These are phyloP conservation scores for Gobio occitaniae DNA, from an alignment of 2,797 vertebrate species.

Conservation along the genomic window DNA sequence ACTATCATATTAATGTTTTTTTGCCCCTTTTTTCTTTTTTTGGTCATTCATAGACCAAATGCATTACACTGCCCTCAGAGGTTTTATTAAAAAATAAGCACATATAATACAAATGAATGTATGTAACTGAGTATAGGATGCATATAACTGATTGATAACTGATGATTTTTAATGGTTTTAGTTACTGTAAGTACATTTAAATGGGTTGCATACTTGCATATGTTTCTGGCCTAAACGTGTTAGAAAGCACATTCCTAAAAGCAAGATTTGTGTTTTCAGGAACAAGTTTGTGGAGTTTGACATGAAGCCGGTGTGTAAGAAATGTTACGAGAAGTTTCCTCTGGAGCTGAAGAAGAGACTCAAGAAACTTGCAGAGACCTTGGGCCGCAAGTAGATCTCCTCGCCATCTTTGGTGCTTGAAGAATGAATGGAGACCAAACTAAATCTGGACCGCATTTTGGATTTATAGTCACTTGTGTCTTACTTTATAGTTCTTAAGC, in stretches of 20 bases:
- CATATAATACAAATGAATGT: not conserved
- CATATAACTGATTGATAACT: too few species aligned
- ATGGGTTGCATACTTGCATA: not conserved
- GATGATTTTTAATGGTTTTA: not conserved
- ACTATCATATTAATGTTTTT: not conserved
- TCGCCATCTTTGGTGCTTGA: constrained; percentile 36
- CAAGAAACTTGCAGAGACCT: constrained; percentile 93
- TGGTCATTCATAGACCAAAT: not conserved
- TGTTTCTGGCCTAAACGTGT: not conserved
- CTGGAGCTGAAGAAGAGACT: constrained; percentile 98
- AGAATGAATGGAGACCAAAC: constrained; percentile 26
- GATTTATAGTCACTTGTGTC: not conserved
- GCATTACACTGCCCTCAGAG: not conserved
- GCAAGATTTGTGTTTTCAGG: constrained; percentile 73
- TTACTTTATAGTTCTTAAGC: not conserved
- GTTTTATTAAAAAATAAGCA: not conserved
- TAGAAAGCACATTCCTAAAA: not conserved
- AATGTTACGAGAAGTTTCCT: constrained; percentile 99
- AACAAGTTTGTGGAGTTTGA: constrained; percentile 99
- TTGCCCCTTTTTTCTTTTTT: not conserved
- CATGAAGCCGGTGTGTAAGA: constrained; percentile 99
- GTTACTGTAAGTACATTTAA: not conserved
- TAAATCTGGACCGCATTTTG: constrained; percentile 1
- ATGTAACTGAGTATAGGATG: not conserved
- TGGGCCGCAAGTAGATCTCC: constrained; percentile 88